phyloP scores from a whole-genome alignment of 2,888 invertebrate species.

The Thymelicus lineola region DNA sequence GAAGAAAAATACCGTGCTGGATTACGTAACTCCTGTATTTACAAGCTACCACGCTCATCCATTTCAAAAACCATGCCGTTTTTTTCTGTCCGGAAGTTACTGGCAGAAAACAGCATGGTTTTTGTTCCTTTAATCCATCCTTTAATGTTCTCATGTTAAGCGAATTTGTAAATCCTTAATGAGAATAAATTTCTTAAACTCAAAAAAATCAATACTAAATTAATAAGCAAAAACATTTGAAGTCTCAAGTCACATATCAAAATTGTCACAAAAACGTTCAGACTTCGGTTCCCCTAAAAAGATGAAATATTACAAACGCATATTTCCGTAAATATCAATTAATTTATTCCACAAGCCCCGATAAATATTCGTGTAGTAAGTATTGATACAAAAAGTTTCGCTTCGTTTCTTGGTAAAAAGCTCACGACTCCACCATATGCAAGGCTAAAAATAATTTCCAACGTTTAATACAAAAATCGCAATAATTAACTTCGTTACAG shows the following conservation, averaged over 20 bases:
- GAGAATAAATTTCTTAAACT: no score
- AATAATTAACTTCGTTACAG: slow-evolving; percentile 85
- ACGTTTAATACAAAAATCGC: slow-evolving; percentile 85
- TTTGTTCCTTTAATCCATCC: no score
- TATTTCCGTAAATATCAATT: slow-evolving; percentile 35
- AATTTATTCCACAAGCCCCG: slow-evolving; percentile 32
- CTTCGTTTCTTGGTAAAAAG: slow-evolving; percentile 71
- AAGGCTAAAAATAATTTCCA: slow-evolving; percentile 83
- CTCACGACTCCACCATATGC: slow-evolving; percentile 63
- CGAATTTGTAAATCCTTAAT: no score
- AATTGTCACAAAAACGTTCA: not conserved
- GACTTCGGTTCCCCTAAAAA: slow-evolving; percentile 18
- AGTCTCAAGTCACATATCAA: not conserved
- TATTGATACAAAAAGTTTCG: slow-evolving; percentile 37
- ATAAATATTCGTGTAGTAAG: slow-evolving; percentile 26
- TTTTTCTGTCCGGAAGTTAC: no score
- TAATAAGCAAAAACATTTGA: not conserved
- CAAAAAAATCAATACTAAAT: no score
- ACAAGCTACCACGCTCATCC: no score
- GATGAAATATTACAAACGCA: slow-evolving; percentile 31
- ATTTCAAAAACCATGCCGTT: no score
- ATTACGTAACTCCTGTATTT: no score
- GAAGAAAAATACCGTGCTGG: no score
- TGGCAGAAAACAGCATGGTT: no score
- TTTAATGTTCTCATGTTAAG: no score